Percentiles rank a stretch among this genome's conserved stretches.
These are phyloP conservation scores for Drosophila punjabiensis DNA, from an alignment of 1,140 invertebrate species.

Conservation along the genomic window DNA sequence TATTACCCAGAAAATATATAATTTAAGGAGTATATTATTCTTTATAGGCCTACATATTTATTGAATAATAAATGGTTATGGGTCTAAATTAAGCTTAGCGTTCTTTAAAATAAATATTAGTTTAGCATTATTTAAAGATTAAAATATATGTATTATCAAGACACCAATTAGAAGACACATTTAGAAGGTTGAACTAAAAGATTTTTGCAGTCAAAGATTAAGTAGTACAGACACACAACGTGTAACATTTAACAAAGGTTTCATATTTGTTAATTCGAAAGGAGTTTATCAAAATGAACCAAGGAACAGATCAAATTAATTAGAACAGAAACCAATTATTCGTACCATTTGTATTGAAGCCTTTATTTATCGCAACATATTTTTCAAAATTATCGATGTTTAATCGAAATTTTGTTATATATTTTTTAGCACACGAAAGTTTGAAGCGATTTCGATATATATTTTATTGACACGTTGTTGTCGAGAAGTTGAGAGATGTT, in stretches of 20 bases:
- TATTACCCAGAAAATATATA: not conserved
- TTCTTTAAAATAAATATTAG: constrained; percentile 11
- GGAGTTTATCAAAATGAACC: constrained; percentile 45
- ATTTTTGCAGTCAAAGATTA: constrained; percentile 48
- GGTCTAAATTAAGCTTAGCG: constrained; percentile 5
- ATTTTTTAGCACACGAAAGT: constrained; percentile 54
- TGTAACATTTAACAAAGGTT: constrained; percentile 64
- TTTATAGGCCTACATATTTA: too few relatives aligned
- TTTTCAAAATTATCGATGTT: constrained; percentile 21
- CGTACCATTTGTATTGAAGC: constrained; percentile 84
- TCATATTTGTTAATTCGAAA: constrained; percentile 45
- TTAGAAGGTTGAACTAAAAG: constrained; percentile 33
- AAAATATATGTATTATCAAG: constrained; percentile 8
- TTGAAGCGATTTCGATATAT: constrained; percentile 62
- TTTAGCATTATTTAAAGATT: constrained; percentile 17
- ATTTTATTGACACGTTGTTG: constrained; percentile 53
- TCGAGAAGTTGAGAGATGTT: constrained; percentile 72
- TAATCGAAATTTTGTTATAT: constrained; percentile 27
- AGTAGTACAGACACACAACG: constrained; percentile 52
- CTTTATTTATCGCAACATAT: constrained; percentile 63
- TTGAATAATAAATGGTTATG: not conserved
- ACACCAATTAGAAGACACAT: constrained; percentile 42
- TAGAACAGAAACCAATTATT: constrained; percentile 66
- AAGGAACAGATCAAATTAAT: constrained; percentile 60
- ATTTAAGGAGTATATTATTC: not conserved